phyloP scores from a whole-genome alignment of 2,113 vertebrate species.

The Pelecanoides urinatrix region DNA sequence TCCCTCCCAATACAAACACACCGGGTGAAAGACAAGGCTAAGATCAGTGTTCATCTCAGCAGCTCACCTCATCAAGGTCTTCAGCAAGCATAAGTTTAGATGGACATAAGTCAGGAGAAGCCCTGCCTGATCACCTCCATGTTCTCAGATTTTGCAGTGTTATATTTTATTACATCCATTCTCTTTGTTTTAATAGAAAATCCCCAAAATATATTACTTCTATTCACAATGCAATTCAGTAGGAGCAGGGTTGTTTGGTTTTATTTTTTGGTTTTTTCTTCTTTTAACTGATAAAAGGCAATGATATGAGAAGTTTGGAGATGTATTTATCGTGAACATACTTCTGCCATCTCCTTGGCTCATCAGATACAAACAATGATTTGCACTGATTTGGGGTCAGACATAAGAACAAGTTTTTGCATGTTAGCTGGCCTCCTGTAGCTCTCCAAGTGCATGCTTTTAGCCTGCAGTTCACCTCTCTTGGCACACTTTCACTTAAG shows the following conservation, averaged over 20 bases:
- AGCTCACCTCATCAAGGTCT: not conserved
- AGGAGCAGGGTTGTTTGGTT: not conserved
- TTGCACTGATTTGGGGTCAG: not conserved
- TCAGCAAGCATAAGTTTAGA: not conserved
- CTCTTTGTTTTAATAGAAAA: not conserved
- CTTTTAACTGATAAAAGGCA: not conserved
- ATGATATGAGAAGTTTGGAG: not conserved
- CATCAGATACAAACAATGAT: not conserved
- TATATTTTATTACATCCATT: not conserved
- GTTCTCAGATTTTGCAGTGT: not conserved
- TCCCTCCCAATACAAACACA: not conserved
- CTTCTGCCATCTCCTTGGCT: not conserved
- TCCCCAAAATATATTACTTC: not conserved
- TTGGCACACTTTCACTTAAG: not conserved
- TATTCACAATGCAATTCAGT: not conserved
- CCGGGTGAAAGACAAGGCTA: not conserved
- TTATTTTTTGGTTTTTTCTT: not conserved
- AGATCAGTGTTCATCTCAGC: not conserved
- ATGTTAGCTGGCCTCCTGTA: not conserved
- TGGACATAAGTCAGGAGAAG: not conserved
- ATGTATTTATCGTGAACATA: not conserved
- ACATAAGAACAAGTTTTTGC: not conserved
- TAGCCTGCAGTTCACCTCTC: not conserved
- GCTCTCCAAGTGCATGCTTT: rapidly evolving
- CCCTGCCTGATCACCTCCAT: not conserved